These are phyloP conservation scores for Drosophila ananassae DNA, from an alignment of 1,140 invertebrate species.

Conservation along the genomic window DNA sequence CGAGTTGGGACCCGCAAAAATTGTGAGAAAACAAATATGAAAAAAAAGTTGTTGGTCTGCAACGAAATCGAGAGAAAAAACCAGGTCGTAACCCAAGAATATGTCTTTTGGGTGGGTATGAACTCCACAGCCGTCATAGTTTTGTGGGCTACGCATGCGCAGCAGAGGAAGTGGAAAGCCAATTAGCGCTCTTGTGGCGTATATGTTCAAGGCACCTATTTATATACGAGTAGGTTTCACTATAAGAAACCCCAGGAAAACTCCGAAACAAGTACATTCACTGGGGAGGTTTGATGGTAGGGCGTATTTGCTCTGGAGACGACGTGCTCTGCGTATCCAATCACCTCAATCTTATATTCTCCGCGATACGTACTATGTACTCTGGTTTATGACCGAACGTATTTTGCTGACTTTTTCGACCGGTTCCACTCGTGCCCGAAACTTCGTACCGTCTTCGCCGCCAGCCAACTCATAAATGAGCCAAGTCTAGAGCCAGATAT, in stretches of 20 bases:
- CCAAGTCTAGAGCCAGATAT: conserved; percentile 35
- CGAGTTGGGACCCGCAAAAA: conserved; percentile 51
- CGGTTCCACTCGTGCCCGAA: conserved; percentile 1
- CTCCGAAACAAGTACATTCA: conserved; percentile 35
- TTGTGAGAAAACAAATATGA: conserved; percentile 29
- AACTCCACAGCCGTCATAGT: background rate
- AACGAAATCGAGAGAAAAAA: conserved; percentile 72
- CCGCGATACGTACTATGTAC: conserved; percentile 13
- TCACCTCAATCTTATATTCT: background rate
- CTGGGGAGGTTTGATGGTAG: conserved; percentile 4
- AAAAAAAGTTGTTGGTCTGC: conserved; percentile 16
- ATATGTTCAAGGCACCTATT: background rate
- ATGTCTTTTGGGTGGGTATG: conserved; percentile 8
- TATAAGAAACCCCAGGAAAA: conserved; percentile 13
- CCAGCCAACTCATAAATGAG: conserved; percentile 30
- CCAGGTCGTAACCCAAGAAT: conserved; percentile 45
- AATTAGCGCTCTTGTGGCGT: conserved; percentile 43
- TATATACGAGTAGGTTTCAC: conserved; percentile 1
- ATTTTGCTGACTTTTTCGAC: conserved; percentile 1
- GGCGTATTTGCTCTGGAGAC: conserved; percentile 1
- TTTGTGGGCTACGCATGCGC: conserved; percentile 54
- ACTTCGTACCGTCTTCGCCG: conserved; percentile 36
- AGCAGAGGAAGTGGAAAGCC: conserved; percentile 39
- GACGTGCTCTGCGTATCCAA: conserved; percentile 7
- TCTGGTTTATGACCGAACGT: conserved; percentile 22